Evolutionary conservation across 37 sponge, comb jelly and placozoan genomes (phyloP).

Genomic region (Oopsacas minuta): DNA sequence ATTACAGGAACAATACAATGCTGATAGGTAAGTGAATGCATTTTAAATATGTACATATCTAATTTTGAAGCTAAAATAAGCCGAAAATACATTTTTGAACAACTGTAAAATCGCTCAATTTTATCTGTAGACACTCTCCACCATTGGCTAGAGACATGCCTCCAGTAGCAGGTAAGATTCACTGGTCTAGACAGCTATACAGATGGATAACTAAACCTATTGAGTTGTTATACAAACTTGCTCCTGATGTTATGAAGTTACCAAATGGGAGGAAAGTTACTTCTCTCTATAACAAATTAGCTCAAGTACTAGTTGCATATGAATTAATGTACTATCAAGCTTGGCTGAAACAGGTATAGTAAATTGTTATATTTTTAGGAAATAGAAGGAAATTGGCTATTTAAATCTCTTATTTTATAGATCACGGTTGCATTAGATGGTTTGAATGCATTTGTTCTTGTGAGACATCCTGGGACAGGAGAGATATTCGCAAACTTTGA

Average conservation of each 20-base stretch:
- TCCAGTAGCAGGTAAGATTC: constrained; percentile 58
- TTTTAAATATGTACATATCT: background rate
- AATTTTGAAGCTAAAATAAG: background rate
- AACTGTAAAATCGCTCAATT: background rate
- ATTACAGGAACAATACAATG: constrained; percentile 11
- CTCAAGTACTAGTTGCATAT: constrained; percentile 67
- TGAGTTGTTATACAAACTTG: constrained; percentile 34
- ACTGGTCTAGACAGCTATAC: constrained; percentile 61
- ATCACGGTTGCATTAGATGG: constrained; percentile 26
- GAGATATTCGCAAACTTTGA: constrained; percentile 61
- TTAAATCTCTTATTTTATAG: background rate
- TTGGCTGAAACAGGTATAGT: constrained; percentile 48
- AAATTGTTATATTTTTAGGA: background rate
- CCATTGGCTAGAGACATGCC: constrained; percentile 69
- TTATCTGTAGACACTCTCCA: constrained; percentile 42
- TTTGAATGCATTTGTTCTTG: constrained; percentile 35
- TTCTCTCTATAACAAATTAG: constrained; percentile 67
- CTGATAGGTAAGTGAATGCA: background rate
- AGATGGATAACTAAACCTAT: constrained; percentile 65
- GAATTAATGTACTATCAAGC: constrained; percentile 73
- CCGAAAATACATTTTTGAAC: background rate
- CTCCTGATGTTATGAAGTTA: constrained; percentile 30
- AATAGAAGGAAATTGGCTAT: background rate
- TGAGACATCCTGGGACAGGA: constrained; percentile 29
- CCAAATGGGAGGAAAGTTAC: constrained; percentile 38